Evolutionary conservation across 1,140 invertebrate species (phyloP).

Genomic region (Tenebrio molitor): DNA sequence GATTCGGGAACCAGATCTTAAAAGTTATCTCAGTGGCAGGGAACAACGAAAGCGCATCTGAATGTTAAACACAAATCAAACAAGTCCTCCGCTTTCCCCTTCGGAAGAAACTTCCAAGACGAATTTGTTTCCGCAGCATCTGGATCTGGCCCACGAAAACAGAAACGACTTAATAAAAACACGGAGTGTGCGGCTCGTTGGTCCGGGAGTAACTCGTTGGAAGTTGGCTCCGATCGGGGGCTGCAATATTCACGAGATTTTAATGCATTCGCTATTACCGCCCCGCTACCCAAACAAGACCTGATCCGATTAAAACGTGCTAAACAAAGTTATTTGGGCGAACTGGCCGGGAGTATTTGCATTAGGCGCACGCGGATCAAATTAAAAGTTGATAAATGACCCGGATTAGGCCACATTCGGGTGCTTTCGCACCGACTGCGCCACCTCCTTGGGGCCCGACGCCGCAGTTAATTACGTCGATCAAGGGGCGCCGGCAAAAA

Average conservation of each 20-base stretch:
- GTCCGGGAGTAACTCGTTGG: neutral
- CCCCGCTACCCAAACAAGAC: too few species aligned
- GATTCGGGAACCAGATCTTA: conserved; percentile 17
- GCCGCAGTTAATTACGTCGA: conserved; percentile 27
- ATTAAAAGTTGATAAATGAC: too few species aligned
- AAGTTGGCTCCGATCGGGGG: neutral
- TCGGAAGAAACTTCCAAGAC: conserved; percentile 7
- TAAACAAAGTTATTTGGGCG: too few species aligned
- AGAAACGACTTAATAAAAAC: conserved; percentile 5
- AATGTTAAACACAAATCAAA: conserved; percentile 41
- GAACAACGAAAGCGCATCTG: conserved; percentile 36
- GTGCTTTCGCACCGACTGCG: too few species aligned
- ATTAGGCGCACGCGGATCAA: too few species aligned
- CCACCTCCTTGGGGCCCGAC: too few species aligned
- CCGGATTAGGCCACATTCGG: too few species aligned
- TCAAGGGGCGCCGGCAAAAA: conserved; percentile 10
- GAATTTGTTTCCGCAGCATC: conserved; percentile 22
- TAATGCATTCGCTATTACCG: too few species aligned
- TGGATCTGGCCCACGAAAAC: neutral
- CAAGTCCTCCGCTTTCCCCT: conserved; percentile 10
- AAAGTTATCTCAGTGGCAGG: conserved; percentile 26
- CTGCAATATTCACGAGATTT: too few species aligned
- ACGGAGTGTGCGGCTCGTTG: neutral
- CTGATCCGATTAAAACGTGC: too few species aligned
- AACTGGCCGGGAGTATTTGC: too few species aligned